A percentile compares a stretch with the other conserved stretches of the same genome.
phyloP scores from a whole-genome alignment of 2,797 vertebrate genomes.

The Florisuga fusca region DNA sequence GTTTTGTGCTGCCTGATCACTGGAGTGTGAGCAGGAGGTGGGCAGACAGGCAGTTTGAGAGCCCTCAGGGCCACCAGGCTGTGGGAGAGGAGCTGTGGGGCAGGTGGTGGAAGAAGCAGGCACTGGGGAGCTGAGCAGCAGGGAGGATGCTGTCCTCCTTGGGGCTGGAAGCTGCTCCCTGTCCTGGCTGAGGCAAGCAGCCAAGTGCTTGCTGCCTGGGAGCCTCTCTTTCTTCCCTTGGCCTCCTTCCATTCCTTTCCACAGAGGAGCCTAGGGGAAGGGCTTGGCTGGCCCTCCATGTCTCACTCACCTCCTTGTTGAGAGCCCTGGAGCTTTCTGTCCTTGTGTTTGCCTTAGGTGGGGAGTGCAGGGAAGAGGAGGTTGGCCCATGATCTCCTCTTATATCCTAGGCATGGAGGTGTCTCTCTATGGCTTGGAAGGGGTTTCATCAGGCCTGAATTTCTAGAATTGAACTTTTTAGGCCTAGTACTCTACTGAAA shows the following conservation, averaged over 20 bases:
- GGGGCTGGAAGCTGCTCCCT: background rate
- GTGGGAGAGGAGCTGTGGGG: background rate
- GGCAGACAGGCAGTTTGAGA: background rate
- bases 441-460: background rate
- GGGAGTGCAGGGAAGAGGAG: background rate
- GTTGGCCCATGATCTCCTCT: background rate
- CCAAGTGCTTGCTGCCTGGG: slow-evolving; percentile 10
- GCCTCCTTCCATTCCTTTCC: slow-evolving; percentile 3
- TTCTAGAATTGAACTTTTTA: background rate
- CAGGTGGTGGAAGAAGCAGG: background rate
- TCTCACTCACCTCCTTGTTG: background rate
- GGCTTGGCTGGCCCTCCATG: background rate
- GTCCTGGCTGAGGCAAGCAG: background rate
- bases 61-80: background rate
- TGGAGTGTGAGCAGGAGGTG: background rate
- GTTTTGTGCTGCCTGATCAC: background rate
- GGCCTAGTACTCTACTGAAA: background rate
- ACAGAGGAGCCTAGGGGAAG: background rate
- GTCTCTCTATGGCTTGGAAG: background rate
- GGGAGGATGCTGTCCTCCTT: background rate
- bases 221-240: background rate
- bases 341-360: background rate
- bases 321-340: background rate
- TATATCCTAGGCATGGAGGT: background rate
- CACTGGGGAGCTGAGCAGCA: background rate